Evolutionary conservation across 2,888 invertebrate genomes (phyloP), one percentile per base, ranked within the genome.

Genomic region (Theretra japonica): DNA sequence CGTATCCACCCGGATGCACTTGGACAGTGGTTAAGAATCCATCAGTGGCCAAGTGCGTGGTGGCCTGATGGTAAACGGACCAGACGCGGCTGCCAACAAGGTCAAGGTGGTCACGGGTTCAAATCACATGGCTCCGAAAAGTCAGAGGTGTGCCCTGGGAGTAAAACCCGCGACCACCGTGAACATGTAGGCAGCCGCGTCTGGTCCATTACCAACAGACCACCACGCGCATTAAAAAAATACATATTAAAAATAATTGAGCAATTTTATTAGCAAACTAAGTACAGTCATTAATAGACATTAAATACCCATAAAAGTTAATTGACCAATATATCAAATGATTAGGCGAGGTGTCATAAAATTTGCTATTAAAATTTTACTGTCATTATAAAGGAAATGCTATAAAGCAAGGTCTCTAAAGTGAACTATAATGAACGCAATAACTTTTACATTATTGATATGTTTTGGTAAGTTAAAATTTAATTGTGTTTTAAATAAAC

Each of bases 311-410:
- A 68, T 73, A 65, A 73, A 73, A 70, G 41, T 70, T 59, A 73
- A 73, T 60, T 70, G 68, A 23, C 58, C 58, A 59, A 70, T 68
- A 70, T 70, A 57, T 68, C 70, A 73, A 70, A 58, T 68, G 56
- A 70, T 73, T 73, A 70, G 70, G 58, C 28, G 56, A 33, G 50
- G 68, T 65, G 72, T 70, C 68, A 73, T 73, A 70, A 73, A 73
- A 72, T 72, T 65, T n/a, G 72, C 70, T 68, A 72, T 72, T 70
- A 72, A 70, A 73, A 70, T 73, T 70, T 73, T 73, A 73, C 68
- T 73, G 70, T 57, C 58, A 53, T 68, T 68, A 73, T 73, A 53
- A 70, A 72, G 11, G 21, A n/a, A 33, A 30, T 58, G 53, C 48
- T 59, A 60, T 50, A 7, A 41, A 41, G 21, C 28, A 30, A 59